phyloP scores from a whole-genome alignment of 2,113 vertebrate species.

The Sinosuthora webbiana region DNA sequence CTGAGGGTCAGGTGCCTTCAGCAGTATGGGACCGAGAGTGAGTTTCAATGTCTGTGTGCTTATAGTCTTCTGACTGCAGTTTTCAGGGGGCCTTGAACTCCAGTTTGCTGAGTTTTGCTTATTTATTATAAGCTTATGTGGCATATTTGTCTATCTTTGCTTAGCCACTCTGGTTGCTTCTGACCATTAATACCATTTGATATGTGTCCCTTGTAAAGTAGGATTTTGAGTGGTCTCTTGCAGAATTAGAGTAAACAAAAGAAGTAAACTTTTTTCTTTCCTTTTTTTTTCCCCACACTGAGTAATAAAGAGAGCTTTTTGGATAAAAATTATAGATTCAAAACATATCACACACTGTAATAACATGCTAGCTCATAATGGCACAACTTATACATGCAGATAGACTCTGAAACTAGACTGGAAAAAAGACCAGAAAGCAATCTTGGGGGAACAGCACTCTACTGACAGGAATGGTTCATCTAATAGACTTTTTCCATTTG shows the following conservation, averaged over 20 bases:
- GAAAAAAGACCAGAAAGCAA: not conserved
- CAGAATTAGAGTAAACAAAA: not conserved
- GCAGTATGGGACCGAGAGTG: not conserved
- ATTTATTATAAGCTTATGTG: not conserved
- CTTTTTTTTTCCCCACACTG: too few species aligned
- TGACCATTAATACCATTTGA: not conserved
- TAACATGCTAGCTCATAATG: not conserved
- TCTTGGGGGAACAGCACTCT: not conserved
- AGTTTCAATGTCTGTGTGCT: not conserved
- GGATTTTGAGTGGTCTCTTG: not conserved
- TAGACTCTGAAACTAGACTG: not conserved
- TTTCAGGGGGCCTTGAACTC: not conserved
- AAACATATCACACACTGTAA: not conserved
- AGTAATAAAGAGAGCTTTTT: not conserved
- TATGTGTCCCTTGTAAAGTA: not conserved
- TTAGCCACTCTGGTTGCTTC: not conserved
- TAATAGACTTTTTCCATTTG: not conserved
- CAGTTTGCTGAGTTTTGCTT: not conserved
- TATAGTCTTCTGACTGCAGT: not conserved
- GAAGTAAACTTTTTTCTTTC: not conserved
- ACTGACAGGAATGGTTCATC: not conserved
- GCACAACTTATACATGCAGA: not conserved
- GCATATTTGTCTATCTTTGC: not conserved
- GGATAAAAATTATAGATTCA: not conserved
- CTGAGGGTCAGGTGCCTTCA: not conserved